Evolutionary conservation across 64 coral and sea anemone genomes (phyloP).

Genomic region (Porites australiensis): DNA sequence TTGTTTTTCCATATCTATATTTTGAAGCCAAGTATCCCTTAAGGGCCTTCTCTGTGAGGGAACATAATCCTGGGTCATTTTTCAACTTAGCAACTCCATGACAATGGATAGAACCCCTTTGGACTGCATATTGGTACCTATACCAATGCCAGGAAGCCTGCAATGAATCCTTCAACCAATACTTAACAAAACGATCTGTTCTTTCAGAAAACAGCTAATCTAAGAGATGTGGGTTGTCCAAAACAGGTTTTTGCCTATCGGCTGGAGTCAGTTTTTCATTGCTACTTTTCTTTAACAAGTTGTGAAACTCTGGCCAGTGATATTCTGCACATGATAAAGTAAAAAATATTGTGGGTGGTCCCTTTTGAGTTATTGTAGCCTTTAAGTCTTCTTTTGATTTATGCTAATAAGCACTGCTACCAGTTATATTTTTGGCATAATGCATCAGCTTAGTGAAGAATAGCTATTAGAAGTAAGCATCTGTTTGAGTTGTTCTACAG

Average conservation of each 20-base stretch:
- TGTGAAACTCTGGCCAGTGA: slow-evolving; percentile 54
- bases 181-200: slow-evolving; percentile 26
- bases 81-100: slow-evolving; percentile 30
- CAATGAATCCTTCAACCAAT: slow-evolving; percentile 28
- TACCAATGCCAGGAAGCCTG: slow-evolving; percentile 47
- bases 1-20: not conserved
- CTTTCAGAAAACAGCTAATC: slow-evolving; percentile 17
- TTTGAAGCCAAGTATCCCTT: slow-evolving; percentile 15
- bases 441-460: slow-evolving; percentile 8
- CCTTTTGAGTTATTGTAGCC: slow-evolving; percentile 38
- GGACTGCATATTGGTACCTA: slow-evolving; percentile 56
- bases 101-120: slow-evolving; percentile 45
- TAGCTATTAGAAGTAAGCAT: not conserved
- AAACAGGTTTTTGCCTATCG: not conserved
- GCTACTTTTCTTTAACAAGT: not conserved
- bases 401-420: slow-evolving; percentile 13
- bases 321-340: slow-evolving; percentile 52
- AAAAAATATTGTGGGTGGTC: slow-evolving; percentile 42
- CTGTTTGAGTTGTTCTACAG: slow-evolving; percentile 23
- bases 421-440: slow-evolving; percentile 29
- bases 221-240: slow-evolving; percentile 9
- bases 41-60: slow-evolving; percentile 33
- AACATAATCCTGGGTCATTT: slow-evolving; percentile 38
- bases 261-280: not conserved
- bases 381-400: slow-evolving; percentile 38